Evolutionary conservation across 2,888 invertebrate species (phyloP), one percentile per base, ranked within the genome.

Genomic region (Phymatocera aterrima): DNA sequence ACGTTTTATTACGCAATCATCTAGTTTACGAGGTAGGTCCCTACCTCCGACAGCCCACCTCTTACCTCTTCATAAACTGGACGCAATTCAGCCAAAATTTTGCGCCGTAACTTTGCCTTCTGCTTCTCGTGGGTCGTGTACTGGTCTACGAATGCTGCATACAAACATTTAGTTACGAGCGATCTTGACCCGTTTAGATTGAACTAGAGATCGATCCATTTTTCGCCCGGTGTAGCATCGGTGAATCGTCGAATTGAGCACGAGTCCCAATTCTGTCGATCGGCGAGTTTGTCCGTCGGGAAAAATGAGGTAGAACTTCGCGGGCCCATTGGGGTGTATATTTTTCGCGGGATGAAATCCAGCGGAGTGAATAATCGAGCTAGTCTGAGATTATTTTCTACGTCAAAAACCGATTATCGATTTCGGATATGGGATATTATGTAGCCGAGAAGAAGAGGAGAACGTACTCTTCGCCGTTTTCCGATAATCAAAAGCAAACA

Each of bases 1-100:
- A 78, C 60, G 78, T 78, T 78, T 78, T 78, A 78, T 72, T 48
- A 46, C 70, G 72, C 60, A 72, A 78, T 78, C 68, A 72, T 74
- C 57, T 72, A 40, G 60, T 78, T 78, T 78, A 72, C 78, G 78
- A 60, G 78, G 31, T 21, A 72, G 34, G 46, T 28, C 24, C 51
- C 18, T 34, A n/a, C n/a, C n/a, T n/a, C n/a, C n/a, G n/a, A n/a
- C n/a, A n/a, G n/a, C n/a, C n/a, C n/a, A n/a, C n/a, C 31, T 31
- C 18, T 18, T 72, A 8, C 46, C 48, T 51, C 48, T 48, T 51
- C 34, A 48, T 72, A 51, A 48, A 72, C 48, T 51, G 48, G 48
- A 72, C 51, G 34, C 72, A 51, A 68, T 68, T 68, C 48, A 6
- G 51, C 48, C 4, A 31, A 72, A 72, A 72, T 51, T 72, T 51